These are phyloP conservation scores for Tragelaphus imberbis DNA, from an alignment of 2,113 vertebrate species.

Conservation along the genomic window DNA sequence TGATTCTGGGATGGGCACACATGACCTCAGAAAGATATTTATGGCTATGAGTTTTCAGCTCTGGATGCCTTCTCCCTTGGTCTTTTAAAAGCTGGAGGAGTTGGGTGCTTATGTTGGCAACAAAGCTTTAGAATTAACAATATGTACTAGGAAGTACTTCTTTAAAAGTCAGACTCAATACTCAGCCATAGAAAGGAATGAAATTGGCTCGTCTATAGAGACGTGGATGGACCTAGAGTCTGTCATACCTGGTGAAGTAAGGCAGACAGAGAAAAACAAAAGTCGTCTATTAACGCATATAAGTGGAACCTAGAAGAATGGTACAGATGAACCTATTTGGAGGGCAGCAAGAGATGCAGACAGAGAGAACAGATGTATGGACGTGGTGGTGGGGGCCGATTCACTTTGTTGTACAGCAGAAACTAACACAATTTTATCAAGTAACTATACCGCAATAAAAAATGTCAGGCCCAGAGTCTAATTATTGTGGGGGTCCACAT, in stretches of 20 bases:
- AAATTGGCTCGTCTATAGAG: not conserved
- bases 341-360: not conserved
- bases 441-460: not conserved
- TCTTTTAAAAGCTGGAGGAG: not conserved
- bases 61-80: not conserved
- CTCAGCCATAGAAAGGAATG: not conserved
- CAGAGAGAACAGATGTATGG: not conserved
- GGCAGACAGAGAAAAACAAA: not conserved
- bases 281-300: not conserved
- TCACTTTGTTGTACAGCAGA: not conserved
- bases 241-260: not conserved
- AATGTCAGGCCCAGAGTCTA: not conserved
- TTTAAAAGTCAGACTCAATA: not conserved
- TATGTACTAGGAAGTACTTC: not conserved
- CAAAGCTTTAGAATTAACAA: not conserved
- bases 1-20: not conserved
- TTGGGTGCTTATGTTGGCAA: not conserved
- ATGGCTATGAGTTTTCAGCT: not conserved
- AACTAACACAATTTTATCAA: not conserved
- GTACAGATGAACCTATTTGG: not conserved
- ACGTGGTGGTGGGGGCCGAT: fast-evolving
- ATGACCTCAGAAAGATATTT: not conserved
- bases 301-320: not conserved
- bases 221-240: not conserved
- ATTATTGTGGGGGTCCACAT: not conserved